These are phyloP conservation scores for Hirudo medicinalis DNA, from an alignment of 1,140 invertebrate species.

Conservation along the genomic window DNA sequence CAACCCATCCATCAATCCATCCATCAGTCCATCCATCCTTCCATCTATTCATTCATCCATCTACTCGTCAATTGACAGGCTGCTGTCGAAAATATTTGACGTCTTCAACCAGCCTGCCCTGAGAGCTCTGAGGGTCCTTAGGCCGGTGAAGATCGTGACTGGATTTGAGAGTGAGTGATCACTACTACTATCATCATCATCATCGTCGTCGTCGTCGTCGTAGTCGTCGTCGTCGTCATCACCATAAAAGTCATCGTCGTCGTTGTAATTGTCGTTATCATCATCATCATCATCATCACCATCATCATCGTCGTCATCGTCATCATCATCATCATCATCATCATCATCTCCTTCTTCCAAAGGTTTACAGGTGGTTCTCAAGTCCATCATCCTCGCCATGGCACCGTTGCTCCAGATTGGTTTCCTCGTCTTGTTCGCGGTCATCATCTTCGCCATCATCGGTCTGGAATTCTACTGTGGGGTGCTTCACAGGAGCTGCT, in stretches of 20 bases:
- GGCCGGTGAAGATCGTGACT: slow-evolving; percentile 20
- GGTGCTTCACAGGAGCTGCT: slow-evolving; percentile 89
- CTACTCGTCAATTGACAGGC: neutral
- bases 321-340: slow-evolving; percentile 1
- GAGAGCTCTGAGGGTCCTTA: slow-evolving; percentile 18
- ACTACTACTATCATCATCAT: neutral
- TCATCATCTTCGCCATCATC: slow-evolving; percentile 99
- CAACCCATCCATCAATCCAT: too few species aligned
- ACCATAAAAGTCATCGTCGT: neutral
- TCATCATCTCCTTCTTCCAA: slow-evolving; percentile 19
- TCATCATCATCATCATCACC: neutral
- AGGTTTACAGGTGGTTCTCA: slow-evolving; percentile 99
- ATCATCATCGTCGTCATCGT: slow-evolving; percentile 1
- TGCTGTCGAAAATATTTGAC: neutral
- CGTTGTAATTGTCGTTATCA: neutral
- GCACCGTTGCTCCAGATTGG: slow-evolving; percentile 98
- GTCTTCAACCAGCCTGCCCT: slow-evolving; percentile 18
- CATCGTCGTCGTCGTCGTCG: neutral
- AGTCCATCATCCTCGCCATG: slow-evolving; percentile 99
- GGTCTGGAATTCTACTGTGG: slow-evolving; percentile 99
- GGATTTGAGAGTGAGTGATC: slow-evolving; percentile 19
- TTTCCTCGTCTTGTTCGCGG: slow-evolving; percentile 96
- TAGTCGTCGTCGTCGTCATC: neutral
- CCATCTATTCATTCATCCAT: too few species aligned
- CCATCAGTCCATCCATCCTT: too few species aligned